Evolutionary conservation across 2,113 vertebrate genomes (phyloP), one percentile per base, ranked within the genome.

Genomic region (Larimichthys crocea): DNA sequence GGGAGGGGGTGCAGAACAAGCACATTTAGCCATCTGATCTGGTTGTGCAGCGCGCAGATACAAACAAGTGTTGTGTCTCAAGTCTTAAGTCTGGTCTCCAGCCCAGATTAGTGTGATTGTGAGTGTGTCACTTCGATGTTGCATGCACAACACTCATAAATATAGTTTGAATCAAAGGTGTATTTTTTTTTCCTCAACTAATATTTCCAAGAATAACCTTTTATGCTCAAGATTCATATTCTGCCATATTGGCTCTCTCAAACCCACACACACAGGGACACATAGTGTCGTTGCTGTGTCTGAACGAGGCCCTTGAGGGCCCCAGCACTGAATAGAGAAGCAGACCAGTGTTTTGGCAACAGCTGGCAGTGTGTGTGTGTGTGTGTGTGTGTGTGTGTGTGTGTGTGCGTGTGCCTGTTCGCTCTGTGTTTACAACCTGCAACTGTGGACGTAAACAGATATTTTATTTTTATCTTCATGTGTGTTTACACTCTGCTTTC

Each of bases 271-370:
- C 71, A 57, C 63, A 60, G 31, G 70, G 48, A 63, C 14, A 50
- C 3, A 24, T n/a, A 2, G 17, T 50, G 67, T 46, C 44, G 66
- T 56, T 78, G 64, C 8, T 68, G 61, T 56, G 26, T 76, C 79
- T 83, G 78, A 81, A 74, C 10, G 2, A 74, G 79, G 74, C 57
- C 74, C 76, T 82, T 26, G 60, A 90, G 83, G 86, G 75, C 72
- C 75, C 52, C 82, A 68, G 20, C 50, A 16, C 61, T 86, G 85
- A 84, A 79, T 82, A 63, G 62, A 77, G 68, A 74, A 24, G 80
- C 69, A 79, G 76, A n/a, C 6, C 61, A 49, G 22, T 91, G 84
- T 93, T 94, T 88, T 90, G 86, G 83, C 89, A 94, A 94, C 92
- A 94, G 84, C 91, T 91, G 87, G 70, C 88, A 70, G 64, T 61